Evolutionary conservation across 2,888 invertebrate species (phyloP), one percentile per base, ranked within the genome.

Genomic region (Microctonus aethiopoides): DNA sequence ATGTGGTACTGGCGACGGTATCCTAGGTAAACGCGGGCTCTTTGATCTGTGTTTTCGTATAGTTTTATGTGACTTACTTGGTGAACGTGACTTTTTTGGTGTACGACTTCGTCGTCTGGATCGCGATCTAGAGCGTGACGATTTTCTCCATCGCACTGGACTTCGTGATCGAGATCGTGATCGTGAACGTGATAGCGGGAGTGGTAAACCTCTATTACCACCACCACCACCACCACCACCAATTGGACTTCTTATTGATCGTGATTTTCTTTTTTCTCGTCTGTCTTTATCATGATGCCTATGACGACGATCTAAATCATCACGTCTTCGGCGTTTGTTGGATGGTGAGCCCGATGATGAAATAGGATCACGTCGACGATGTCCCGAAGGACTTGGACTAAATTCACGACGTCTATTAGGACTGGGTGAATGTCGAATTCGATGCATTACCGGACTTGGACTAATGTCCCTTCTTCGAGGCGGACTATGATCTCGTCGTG

Each of bases 161-260:
- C 90, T 91, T 70, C 91, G 88, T 57, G 92, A 92, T 68, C 90
- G 89, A 16, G 83, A 0, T 73, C 86, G 81, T 3, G 87, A 86
- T n/a, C n/a, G n/a, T n/a, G n/a, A n/a, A n/a, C n/a, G n/a, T n/a
- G n/a, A n/a, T 20, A 84, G 72, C 16, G 83, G 81, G 62, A 82
- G 56, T 34, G 81, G 81, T 60, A 84, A 73, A 72, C 84, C 84
- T 70, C 77, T 80, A 34, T n/a, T n/a, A n/a, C n/a, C n/a, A n/a
- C n/a, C 16, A 16, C 80, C 74, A 11, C 39, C n/a, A 39, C 39
- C 39, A n/a, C n/a, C n/a, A n/a, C n/a, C 16, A 16, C 80, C 74
- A 11, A 79, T 72, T 13, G 86, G 85, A 76, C 84, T 84, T 71
- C 83, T 80, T 3, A 79, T 79, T 11, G 79, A 76, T n/a, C 90